Evolutionary conservation across 2,797 vertebrate species (phyloP).

Genomic region (Cichlasoma orientale): DNA sequence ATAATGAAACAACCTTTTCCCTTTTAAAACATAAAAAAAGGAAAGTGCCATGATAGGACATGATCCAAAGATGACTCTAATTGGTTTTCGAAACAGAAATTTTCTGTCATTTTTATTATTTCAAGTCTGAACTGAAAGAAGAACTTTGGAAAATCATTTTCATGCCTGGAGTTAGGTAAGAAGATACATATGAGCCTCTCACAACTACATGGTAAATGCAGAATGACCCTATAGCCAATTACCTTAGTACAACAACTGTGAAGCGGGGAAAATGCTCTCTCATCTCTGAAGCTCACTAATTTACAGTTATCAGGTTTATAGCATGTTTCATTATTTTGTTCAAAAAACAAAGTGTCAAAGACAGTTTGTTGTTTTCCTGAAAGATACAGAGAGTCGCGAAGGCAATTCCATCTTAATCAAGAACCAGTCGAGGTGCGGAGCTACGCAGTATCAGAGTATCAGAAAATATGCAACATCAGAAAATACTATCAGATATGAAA

Average conservation of each 20-base stretch:
- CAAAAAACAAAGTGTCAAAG: not conserved
- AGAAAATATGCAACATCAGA: not conserved
- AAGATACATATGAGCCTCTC: not conserved
- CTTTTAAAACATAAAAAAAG: not conserved
- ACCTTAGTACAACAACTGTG: not conserved
- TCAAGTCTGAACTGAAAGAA: slow-evolving; percentile 14
- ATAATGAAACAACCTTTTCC: not conserved
- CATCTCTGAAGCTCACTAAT: not conserved
- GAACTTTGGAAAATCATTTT: slow-evolving; percentile 15
- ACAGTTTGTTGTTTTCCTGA: not conserved
- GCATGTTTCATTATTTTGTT: not conserved
- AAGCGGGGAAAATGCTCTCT: not conserved
- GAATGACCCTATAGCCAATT: slow-evolving; percentile 6
- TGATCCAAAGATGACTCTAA: slow-evolving; percentile 11
- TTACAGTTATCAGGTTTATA: not conserved
- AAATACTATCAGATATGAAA: not conserved
- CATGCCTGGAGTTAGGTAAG: slow-evolving; percentile 4
- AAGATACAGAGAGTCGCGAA: not conserved
- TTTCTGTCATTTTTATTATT: slow-evolving; percentile 25
- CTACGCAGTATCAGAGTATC: not conserved
- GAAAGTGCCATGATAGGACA: not conserved
- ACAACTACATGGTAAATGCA: slow-evolving; percentile 1
- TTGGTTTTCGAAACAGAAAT: slow-evolving; percentile 21
- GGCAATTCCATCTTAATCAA: not conserved
- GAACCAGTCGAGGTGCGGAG: not conserved